Percentiles rank a stretch among this genome's conserved stretches.
Conservation (phyloP, 2,797 vertebrate genomes). For the Melanotaenia parkinsoni region DNA sequence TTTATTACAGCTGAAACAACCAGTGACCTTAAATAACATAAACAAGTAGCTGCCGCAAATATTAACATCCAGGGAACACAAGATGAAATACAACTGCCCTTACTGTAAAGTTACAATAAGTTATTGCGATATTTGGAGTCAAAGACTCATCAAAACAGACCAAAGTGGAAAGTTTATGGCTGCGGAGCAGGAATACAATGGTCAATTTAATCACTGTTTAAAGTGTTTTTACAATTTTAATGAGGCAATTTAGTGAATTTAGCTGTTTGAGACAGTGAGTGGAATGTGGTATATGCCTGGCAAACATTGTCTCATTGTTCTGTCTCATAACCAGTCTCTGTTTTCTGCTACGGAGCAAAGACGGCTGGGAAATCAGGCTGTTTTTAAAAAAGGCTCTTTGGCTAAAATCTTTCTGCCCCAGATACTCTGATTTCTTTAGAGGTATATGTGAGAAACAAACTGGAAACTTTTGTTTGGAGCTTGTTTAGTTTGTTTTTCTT, state of each 20-base stretch:
- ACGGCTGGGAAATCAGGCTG: constrained; percentile 70
- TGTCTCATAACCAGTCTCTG: constrained; percentile 77
- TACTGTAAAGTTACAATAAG: constrained; percentile 55
- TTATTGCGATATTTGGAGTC: constrained; percentile 66
- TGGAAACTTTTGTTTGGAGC: constrained; percentile 4
- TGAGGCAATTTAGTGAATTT: constrained; percentile 81
- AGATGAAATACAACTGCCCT: constrained; percentile 38
- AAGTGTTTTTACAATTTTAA: constrained; percentile 81
- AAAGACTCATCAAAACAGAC: constrained; percentile 60
- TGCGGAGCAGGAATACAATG: constrained; percentile 60
- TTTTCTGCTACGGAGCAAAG: constrained; percentile 74
- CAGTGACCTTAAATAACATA: constrained; percentile 53
- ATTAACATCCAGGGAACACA: constrained; percentile 50
- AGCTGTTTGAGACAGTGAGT: constrained; percentile 71
- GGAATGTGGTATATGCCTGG: constrained; percentile 73
- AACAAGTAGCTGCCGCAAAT: constrained; percentile 60
- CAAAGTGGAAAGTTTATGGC: constrained; percentile 62
- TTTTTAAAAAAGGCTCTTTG: constrained; percentile 50
- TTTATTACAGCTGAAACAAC: constrained; percentile 51
- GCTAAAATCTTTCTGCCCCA: constrained; percentile 67
- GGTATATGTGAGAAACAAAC: constrained; percentile 28
- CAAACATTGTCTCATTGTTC: constrained; percentile 82
- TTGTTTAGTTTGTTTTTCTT: background rate
- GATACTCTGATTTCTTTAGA: constrained; percentile 60
- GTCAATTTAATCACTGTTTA: constrained; percentile 72